These are phyloP conservation scores for Hermaeophaga mercurialis DNA, from an alignment of 2,888 invertebrate genomes.

Conservation along the genomic window DNA sequence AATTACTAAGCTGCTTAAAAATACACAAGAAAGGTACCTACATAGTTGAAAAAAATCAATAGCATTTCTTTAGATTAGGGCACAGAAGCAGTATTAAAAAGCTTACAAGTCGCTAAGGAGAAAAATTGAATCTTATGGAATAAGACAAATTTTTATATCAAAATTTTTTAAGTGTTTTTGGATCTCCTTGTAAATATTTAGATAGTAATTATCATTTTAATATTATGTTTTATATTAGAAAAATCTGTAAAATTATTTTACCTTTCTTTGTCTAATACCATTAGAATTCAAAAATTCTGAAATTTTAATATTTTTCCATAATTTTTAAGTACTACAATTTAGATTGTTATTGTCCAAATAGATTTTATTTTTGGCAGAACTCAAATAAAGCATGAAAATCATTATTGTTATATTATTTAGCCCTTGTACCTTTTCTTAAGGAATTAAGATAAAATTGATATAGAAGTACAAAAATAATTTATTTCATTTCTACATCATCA, in stretches of 20 bases:
- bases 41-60: too few relatives aligned
- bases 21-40: too few relatives aligned
- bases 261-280: neutral
- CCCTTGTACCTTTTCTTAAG: too few relatives aligned
- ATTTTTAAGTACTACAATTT: neutral
- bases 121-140: neutral
- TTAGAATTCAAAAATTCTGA: neutral
- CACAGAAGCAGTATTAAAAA: too few relatives aligned
- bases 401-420: too few relatives aligned
- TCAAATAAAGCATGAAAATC: conserved; percentile 5
- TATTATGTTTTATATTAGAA: too few relatives aligned
- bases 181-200: too few relatives aligned
- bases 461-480: conserved; percentile 21
- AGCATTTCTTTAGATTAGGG: too few relatives aligned
- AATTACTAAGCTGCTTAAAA: too few relatives aligned
- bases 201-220: too few relatives aligned
- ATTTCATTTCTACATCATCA: conserved; percentile 60
- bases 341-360: neutral
- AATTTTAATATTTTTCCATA: neutral
- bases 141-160: neutral
- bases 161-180: neutral
- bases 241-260: neutral
- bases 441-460: too few relatives aligned
- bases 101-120: too few relatives aligned
- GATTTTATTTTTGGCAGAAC: neutral